Evolutionary conservation across 2,113 vertebrate species (phyloP).

Genomic region (Podiceps cristatus): DNA sequence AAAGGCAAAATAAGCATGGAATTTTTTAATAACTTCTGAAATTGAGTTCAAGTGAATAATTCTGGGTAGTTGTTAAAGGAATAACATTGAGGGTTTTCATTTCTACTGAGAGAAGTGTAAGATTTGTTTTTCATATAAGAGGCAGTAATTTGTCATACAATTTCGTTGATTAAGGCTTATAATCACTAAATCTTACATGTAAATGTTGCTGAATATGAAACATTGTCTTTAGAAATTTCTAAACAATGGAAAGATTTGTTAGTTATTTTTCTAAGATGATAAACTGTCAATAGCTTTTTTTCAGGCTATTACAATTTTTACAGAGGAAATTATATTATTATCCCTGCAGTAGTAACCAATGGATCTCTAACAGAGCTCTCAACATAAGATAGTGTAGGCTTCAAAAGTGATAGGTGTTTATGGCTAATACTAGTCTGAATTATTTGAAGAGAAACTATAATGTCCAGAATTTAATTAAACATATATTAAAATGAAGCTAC

Average conservation of each 20-base stretch:
- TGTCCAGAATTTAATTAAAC: neutral
- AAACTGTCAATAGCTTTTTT: slow-evolving; percentile 11
- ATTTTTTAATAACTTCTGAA: neutral
- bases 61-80: neutral
- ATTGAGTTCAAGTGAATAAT: neutral
- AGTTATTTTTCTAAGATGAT: slow-evolving; percentile 13
- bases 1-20: neutral
- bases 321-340: neutral
- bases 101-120: neutral
- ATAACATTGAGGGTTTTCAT: neutral
- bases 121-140: neutral
- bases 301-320: slow-evolving; percentile 4
- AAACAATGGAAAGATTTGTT: slow-evolving; percentile 6
- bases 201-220: neutral
- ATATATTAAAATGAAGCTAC: neutral
- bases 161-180: neutral
- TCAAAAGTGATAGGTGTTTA: neutral
- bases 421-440: neutral
- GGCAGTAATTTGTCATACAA: neutral
- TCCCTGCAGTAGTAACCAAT: neutral
- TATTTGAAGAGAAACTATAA: neutral
- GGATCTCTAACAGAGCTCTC: neutral
- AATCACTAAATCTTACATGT: neutral
- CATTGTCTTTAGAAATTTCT: neutral
- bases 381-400: neutral